Evolutionary conservation across 2,888 invertebrate species (phyloP).

Genomic region (Trichogramma evanescens): DNA sequence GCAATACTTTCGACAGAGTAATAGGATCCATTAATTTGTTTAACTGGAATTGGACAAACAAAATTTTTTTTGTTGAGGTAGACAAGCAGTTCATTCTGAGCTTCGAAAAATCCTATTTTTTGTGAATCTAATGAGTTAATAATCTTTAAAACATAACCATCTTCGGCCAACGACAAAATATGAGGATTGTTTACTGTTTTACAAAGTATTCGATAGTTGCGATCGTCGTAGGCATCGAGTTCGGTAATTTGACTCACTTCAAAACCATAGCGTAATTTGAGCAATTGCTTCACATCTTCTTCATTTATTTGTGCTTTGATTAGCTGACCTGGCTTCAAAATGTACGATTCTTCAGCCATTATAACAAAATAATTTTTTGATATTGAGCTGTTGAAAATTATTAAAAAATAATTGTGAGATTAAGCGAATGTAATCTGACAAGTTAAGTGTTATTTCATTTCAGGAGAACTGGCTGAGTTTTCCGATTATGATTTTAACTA

Average conservation of each 20-base stretch:
- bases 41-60: slow-evolving; percentile 64
- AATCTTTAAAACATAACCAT: slow-evolving; percentile 76
- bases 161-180: slow-evolving; percentile 50
- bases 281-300: slow-evolving; percentile 52
- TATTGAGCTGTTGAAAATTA: neutral
- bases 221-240: slow-evolving; percentile 72
- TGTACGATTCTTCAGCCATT: neutral
- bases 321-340: slow-evolving; percentile 52
- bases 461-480: too few relatives aligned
- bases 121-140: slow-evolving; percentile 75
- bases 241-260: slow-evolving; percentile 54
- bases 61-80: slow-evolving; percentile 61
- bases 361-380: neutral
- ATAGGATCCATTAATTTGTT: slow-evolving; percentile 60
- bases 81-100: slow-evolving; percentile 67
- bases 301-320: slow-evolving; percentile 55
- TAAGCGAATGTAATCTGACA: neutral
- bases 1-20: slow-evolving; percentile 49
- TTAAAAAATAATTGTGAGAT: neutral
- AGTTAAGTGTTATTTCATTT: neutral
- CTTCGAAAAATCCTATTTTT: slow-evolving; percentile 61
- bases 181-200: slow-evolving; percentile 57
- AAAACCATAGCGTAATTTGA: slow-evolving; percentile 58
- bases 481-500: too few relatives aligned
- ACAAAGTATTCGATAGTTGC: slow-evolving; percentile 64